phyloP scores from a whole-genome alignment of 2,888 invertebrate genomes.

The Athalia circularis region DNA sequence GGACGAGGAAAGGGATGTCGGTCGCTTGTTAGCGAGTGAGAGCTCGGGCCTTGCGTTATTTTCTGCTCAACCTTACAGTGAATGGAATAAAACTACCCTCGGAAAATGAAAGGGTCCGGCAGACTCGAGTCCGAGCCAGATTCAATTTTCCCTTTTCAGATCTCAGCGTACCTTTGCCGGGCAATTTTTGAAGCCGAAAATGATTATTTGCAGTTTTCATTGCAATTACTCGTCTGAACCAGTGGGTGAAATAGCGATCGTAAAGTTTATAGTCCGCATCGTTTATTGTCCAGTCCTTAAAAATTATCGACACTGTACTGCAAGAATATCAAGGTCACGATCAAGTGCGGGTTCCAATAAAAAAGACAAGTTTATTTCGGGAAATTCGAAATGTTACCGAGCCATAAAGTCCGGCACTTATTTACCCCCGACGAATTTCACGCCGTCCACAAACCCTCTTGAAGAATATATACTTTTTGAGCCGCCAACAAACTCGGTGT shows the following conservation, averaged over 20 bases:
- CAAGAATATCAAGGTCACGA: background rate
- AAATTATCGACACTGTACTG: too few species aligned
- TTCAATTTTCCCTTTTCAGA: conserved; percentile 14
- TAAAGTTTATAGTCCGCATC: too few species aligned
- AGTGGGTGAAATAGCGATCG: background rate
- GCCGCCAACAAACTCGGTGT: conserved; percentile 2
- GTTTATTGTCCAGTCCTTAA: too few species aligned
- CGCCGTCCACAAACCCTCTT: background rate
- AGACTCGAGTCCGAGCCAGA: conserved; percentile 28
- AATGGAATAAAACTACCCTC: conserved; percentile 16
- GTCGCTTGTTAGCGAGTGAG: conserved; percentile 41
- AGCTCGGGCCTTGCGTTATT: conserved; percentile 20
- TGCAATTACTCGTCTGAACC: too few species aligned
- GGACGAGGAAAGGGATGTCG: background rate
- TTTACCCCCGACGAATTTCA: conserved; percentile 10
- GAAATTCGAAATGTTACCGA: conserved; percentile 11
- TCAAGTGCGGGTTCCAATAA: background rate
- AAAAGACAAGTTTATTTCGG: background rate
- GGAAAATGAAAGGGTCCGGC: conserved; percentile 34
- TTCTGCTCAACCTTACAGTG: conserved; percentile 5
- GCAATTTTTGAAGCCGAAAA: too few species aligned
- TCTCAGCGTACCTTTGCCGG: background rate
- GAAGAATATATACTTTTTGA: background rate
- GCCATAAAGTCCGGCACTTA: background rate
- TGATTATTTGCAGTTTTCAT: too few species aligned